Conservation (phyloP, 2,888 invertebrate genomes). For the Philereme transversata region DNA sequence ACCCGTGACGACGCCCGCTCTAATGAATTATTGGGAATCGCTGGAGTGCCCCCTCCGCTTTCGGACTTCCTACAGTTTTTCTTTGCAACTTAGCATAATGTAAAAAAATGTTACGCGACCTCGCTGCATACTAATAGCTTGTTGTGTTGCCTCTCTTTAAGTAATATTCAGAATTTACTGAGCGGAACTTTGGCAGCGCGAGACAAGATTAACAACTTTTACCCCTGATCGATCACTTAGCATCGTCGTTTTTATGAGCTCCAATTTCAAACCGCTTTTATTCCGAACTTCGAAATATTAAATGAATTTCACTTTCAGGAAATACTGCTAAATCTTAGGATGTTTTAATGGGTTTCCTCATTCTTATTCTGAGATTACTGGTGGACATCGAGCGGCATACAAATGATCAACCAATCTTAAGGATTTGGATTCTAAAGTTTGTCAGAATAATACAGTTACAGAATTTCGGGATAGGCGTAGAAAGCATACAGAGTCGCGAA, state of each 20-base stretch:
- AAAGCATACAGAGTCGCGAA: constrained; percentile 32
- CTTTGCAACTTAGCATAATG: constrained; percentile 80
- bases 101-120: constrained; percentile 79
- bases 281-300: constrained; percentile 52
- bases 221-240: constrained; percentile 76
- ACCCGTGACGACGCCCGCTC: constrained; percentile 75
- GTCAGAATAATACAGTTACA: constrained; percentile 25
- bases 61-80: constrained; percentile 73
- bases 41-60: constrained; percentile 64
- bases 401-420: constrained; percentile 47
- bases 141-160: constrained; percentile 73
- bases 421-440: constrained; percentile 23
- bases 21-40: constrained; percentile 84
- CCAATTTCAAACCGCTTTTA: constrained; percentile 61
- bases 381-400: constrained; percentile 64
- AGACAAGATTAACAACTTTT: constrained; percentile 79
- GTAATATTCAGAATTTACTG: constrained; percentile 67
- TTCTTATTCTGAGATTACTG: constrained; percentile 72
- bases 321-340: constrained; percentile 59
- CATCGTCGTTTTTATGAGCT: constrained; percentile 64
- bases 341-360: constrained; percentile 71
- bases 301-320: constrained; percentile 50
- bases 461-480: constrained; percentile 20
- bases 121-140: constrained; percentile 81
- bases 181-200: constrained; percentile 65